phyloP scores from a whole-genome alignment of 1,140 invertebrate species.

The Maniola jurtina region DNA sequence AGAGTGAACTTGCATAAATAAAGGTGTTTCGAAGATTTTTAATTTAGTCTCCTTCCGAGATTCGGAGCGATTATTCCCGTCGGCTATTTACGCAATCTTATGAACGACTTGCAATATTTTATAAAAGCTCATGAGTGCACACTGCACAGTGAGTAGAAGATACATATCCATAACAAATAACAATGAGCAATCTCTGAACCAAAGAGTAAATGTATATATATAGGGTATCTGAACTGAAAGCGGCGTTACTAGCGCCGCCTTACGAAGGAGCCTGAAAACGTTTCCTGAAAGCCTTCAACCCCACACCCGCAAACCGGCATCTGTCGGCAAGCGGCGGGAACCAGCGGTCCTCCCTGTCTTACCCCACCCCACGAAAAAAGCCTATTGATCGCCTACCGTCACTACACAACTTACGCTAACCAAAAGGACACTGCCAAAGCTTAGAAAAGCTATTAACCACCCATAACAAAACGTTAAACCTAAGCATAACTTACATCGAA shows the following conservation, averaged over 20 bases:
- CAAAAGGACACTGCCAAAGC: constrained; percentile 57
- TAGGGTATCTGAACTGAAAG: not conserved
- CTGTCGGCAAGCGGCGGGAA: constrained; percentile 52
- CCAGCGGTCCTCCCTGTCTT: constrained; percentile 33
- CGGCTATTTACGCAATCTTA: no score
- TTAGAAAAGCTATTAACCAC: constrained; percentile 35
- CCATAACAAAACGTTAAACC: constrained; percentile 35
- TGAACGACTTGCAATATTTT: no score
- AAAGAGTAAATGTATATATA: no score
- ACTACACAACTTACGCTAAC: constrained; percentile 66
- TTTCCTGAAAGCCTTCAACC: constrained; percentile 42
- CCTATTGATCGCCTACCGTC: constrained; percentile 62
- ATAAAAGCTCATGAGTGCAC: no score
- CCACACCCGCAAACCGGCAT: constrained; percentile 44
- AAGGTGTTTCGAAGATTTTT: no score
- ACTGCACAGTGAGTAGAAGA: no score
- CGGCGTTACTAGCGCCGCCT: constrained; percentile 43
- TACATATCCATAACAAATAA: no score
- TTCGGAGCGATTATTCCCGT: no score
- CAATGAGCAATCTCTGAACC: not conserved
- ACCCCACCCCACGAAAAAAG: constrained; percentile 39
- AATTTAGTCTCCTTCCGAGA: no score
- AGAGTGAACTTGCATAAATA: no score
- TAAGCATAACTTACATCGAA: constrained; percentile 34
- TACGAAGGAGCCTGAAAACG: constrained; percentile 34